Percentiles rank a stretch among this genome's conserved stretches.
phyloP scores from a whole-genome alignment of 1,140 invertebrate genomes.

The Vanessa tameamea region DNA sequence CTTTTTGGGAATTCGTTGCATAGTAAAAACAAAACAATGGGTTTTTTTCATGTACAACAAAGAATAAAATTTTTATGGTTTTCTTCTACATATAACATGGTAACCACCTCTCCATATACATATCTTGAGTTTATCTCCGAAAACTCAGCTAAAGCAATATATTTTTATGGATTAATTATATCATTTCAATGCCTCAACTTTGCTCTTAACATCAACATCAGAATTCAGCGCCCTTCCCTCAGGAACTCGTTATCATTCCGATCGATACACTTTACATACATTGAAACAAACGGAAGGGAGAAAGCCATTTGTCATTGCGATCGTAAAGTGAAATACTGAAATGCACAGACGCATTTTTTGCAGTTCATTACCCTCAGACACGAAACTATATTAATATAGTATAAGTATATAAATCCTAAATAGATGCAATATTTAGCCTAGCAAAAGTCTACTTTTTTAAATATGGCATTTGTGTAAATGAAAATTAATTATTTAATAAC shows the following conservation, averaged over 20 bases:
- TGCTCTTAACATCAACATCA: background rate
- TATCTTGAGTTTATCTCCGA: background rate
- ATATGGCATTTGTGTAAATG: too few relatives aligned
- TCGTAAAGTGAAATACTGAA: constrained; percentile 17
- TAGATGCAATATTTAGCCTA: too few relatives aligned
- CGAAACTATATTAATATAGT: too few relatives aligned
- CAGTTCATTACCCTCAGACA: background rate
- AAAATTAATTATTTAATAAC: too few relatives aligned
- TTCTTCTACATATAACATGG: too few relatives aligned
- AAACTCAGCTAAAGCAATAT: background rate
- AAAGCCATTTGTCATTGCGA: constrained; percentile 19
- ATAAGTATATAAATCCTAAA: too few relatives aligned
- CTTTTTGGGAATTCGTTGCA: too few relatives aligned
- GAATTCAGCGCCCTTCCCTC: background rate
- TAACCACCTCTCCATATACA: background rate
- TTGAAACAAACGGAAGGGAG: constrained; percentile 5
- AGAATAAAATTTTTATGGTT: too few relatives aligned
- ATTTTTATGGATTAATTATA: background rate
- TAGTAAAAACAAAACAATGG: too few relatives aligned
- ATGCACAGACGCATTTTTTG: background rate
- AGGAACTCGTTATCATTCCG: background rate
- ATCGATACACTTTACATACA: constrained; percentile 12
- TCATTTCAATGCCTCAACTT: background rate
- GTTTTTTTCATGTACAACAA: too few relatives aligned
- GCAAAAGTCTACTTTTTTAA: too few relatives aligned